Base-by-base conservation (phyloP, 1,140 invertebrate species). In the Eueides isabella region DNA sequence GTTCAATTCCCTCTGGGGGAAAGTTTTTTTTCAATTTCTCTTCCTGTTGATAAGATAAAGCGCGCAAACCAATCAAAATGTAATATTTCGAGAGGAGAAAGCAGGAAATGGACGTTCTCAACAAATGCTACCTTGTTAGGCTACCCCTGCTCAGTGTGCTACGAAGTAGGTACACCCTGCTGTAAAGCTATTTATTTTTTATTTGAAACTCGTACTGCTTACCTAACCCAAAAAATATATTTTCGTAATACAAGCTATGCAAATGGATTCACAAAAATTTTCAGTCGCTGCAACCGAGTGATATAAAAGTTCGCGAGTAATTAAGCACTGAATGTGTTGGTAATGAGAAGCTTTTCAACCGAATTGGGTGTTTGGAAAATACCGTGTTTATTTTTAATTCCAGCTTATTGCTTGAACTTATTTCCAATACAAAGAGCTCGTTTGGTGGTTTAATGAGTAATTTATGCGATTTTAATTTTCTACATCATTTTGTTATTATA, bases 301-400 rank as follows among this genome's bases (percentile, higher is more conserved):
- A 35, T 62, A 35, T 48, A 48, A 65, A 48, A 31, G 38, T 65
- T 72, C 28, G 33, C 62, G 35, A 72, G 38, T 72, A 65, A 72
- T 72, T 72, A 65, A 72, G 62, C 38, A n/a, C 35, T 72, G 70
- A 65, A 65, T 41, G n/a, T 72, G n/a, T 38, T 63, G 26, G 29
- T 44, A n/a, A 72, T 61, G 41, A 72, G 70, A 72, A 65, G 31
- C 55, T 55, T 55, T 55, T 55, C 48, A 55, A 55, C 48, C 16
- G 48, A 55, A 55, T 55, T 26, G 48, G 48, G 23, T 55, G 48
- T 55, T 55, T 55, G 48, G 48, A 55, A 55, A 55, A 55, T 55
- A 26, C 48, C n/a, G 11, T 26, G 48, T 55, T 55, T 26, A 55
- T 55, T 55, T 55, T 55, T 26, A 55, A 55, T 55, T 55, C 11